These are phyloP conservation scores for Mionectes olivaceus DNA, from an alignment of 2,797 vertebrate species.

Conservation along the genomic window DNA sequence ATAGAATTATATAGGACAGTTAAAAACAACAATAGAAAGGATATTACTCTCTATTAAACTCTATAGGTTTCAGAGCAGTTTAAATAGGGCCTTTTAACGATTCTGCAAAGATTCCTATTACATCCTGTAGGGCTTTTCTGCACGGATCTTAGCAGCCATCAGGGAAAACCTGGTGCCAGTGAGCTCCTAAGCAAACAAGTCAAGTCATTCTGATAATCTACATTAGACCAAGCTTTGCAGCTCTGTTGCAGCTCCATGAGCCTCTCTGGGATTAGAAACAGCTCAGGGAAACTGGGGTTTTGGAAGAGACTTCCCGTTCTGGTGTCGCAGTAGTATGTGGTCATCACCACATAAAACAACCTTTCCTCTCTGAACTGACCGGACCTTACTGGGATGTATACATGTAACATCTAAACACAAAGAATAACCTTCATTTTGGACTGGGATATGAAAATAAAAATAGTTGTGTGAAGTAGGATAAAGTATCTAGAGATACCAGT, in stretches of 20 bases:
- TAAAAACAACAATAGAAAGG: slow-evolving; percentile 69
- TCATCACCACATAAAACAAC: neutral
- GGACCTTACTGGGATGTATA: neutral
- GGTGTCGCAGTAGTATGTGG: neutral
- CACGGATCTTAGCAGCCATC: neutral
- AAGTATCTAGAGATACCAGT: neutral
- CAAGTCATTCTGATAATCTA: slow-evolving; percentile 39
- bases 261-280: neutral
- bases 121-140: slow-evolving; percentile 62
- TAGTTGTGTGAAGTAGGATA: neutral
- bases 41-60: slow-evolving; percentile 69
- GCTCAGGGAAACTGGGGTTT: neutral
- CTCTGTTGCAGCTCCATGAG: neutral
- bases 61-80: slow-evolving; percentile 43
- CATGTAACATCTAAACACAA: neutral
- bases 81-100: slow-evolving; percentile 39
- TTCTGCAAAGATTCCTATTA: slow-evolving; percentile 56
- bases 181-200: slow-evolving; percentile 42
- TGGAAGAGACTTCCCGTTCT: neutral
- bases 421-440: neutral
- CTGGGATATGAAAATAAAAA: neutral
- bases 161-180: slow-evolving; percentile 59
- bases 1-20: slow-evolving; percentile 67
- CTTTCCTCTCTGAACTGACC: neutral
- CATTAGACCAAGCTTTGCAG: neutral